Evolutionary conservation across 2,113 vertebrate genomes (phyloP).

Genomic region (Elgaria multicarinata): DNA sequence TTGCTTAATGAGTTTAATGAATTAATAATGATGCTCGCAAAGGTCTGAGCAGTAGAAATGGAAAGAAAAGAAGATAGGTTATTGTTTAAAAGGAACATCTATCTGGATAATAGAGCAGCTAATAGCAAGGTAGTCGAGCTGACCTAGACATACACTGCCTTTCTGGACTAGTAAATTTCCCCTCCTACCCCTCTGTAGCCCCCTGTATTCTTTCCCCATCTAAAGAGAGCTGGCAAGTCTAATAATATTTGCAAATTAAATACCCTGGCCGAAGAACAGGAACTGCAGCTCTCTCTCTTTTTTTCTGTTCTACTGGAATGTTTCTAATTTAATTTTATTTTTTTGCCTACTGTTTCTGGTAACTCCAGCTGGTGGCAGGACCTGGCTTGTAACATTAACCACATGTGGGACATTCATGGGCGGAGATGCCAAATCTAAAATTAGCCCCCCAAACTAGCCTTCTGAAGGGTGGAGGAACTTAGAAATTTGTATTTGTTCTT

Average conservation of each 20-base stretch:
- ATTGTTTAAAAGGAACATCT: slow-evolving; percentile 37
- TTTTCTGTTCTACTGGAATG: slow-evolving; percentile 79
- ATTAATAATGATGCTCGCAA: slow-evolving; percentile 60
- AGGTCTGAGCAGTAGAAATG: slow-evolving; percentile 50
- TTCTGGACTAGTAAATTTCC: slow-evolving; percentile 45
- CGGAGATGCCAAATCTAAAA: slow-evolving; percentile 77
- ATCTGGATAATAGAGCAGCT: slow-evolving; percentile 49
- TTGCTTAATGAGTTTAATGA: slow-evolving; percentile 47
- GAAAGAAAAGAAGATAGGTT: slow-evolving; percentile 53
- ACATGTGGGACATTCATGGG: slow-evolving; percentile 74
- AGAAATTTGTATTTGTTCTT: slow-evolving; percentile 55
- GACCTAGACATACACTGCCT: slow-evolving; percentile 66
- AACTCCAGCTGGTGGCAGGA: slow-evolving; percentile 77
- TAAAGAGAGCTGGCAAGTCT: slow-evolving; percentile 66
- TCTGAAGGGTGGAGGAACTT: slow-evolving; percentile 63
- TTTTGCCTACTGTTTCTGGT: slow-evolving; percentile 72
- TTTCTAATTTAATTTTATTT: slow-evolving; percentile 35
- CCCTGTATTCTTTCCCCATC: slow-evolving; percentile 49
- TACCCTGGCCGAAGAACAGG: slow-evolving; percentile 74
- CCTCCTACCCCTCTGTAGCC: slow-evolving; percentile 40
- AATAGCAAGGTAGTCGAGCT: slow-evolving; percentile 53
- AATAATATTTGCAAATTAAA: slow-evolving; percentile 74
- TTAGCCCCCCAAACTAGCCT: slow-evolving; percentile 66
- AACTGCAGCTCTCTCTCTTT: slow-evolving; percentile 71
- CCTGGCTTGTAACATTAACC: slow-evolving; percentile 78